Base-by-base conservation (phyloP, 2,888 invertebrate species). In the Phengaris alcon region DNA sequence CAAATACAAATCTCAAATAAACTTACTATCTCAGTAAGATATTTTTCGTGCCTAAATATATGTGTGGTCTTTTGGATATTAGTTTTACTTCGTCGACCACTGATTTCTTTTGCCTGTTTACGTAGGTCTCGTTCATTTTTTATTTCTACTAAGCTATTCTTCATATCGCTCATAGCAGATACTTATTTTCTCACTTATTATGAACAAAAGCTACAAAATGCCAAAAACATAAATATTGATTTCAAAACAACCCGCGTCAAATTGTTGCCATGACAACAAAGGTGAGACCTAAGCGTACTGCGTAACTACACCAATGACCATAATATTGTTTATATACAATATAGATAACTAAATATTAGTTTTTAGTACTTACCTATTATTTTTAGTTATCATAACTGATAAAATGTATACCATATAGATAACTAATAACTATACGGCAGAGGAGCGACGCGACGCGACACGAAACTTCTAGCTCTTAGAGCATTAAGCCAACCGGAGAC, bases 1-100 rank as follows among this genome's bases (percentile, higher is more conserved):
- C 35, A 35, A 22, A 22, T 0, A 22, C 22, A 22, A 22, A 51
- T 7, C 10, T 51, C 2, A 74, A 48, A 8, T 10, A 1, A 70
- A 90, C 94, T 93, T 88, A 95, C 95, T 78, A 95, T 95, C 81
- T 90, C 89, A 64, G 87, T 87, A 7, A 95, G 87, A 78, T 86
- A 89, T 86, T 94, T 95, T 77, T 95, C 94, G 80, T 95, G 94
- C 89, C 95, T 90, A 84, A 94, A 94, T 74, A 95, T 82, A 87
- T 93, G 93, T 4, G 93, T 92, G 9, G 85, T 85, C 81, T 86
- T 86, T 82, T 88, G 64, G 35, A 64, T 89, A 54, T 85, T 81
- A 10, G 80, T 77, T 35, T 86, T 83, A 7, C 80, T 80, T 82
- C 87, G 91, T 76, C 86, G 86, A 76, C 82, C 86, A 9, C 87